Percentiles rank a stretch among this genome's conserved stretches.
These are phyloP conservation scores for Nyctalus aviator DNA, from an alignment of 2,797 vertebrate species.

Conservation along the genomic window DNA sequence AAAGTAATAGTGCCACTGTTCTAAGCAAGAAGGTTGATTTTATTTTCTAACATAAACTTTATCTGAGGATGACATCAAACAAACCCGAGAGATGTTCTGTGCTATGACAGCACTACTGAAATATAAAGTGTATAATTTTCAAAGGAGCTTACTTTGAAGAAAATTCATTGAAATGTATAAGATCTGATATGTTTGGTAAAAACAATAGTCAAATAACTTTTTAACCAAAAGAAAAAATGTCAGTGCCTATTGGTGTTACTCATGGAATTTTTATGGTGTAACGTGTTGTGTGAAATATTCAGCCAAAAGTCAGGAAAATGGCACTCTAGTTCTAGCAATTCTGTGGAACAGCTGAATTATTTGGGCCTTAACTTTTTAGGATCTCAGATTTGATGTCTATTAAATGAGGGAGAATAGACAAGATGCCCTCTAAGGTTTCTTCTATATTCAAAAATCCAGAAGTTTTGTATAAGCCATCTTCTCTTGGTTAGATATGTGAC, in stretches of 20 bases:
- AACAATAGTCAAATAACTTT: neutral
- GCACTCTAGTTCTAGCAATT: neutral
- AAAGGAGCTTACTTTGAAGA: conserved; percentile 29
- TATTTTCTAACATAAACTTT: conserved; percentile 14
- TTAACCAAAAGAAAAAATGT: neutral
- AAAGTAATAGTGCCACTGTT: neutral
- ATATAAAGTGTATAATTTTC: neutral
- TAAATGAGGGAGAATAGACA: neutral
- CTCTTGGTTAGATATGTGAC: neutral
- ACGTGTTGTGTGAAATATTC: neutral
- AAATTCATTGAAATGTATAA: neutral
- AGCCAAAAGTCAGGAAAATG: neutral
- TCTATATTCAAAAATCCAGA: neutral
- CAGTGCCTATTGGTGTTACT: neutral
- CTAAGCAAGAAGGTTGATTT: neutral
- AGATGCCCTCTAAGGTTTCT: neutral
- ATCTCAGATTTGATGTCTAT: neutral
- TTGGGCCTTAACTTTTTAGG: neutral
- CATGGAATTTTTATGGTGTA: neutral
- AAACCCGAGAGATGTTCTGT: conserved; percentile 27
- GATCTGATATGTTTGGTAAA: neutral
- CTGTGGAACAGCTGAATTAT: conserved; percentile 7
- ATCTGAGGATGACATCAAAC: conserved; percentile 17
- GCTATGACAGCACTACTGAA: neutral
- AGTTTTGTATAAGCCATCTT: neutral